Evolutionary conservation across 2,113 vertebrate genomes (phyloP).

Genomic region (Syrrhaptes paradoxus): DNA sequence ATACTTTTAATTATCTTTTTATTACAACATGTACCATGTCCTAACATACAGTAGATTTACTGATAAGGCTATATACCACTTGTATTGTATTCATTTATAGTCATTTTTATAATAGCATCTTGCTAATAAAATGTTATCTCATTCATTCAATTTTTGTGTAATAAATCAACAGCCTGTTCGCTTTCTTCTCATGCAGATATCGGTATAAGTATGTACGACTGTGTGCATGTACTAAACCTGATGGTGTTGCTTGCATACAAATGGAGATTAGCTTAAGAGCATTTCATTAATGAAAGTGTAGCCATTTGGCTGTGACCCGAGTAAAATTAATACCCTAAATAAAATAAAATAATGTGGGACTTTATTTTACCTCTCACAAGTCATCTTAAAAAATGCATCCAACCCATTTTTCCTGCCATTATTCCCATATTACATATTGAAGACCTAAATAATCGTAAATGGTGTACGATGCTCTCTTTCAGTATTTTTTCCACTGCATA

Average conservation of each 20-base stretch:
- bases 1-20: constrained; percentile 80
- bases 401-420: background rate
- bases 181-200: constrained; percentile 66
- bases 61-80: constrained; percentile 72
- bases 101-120: constrained; percentile 78
- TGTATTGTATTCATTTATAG: constrained; percentile 72
- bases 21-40: constrained; percentile 61
- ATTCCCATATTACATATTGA: background rate
- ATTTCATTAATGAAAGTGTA: constrained; percentile 75
- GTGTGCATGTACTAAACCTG: constrained; percentile 66
- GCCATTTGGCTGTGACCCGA: constrained; percentile 55
- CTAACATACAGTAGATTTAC: constrained; percentile 75
- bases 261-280: constrained; percentile 76
- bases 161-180: constrained; percentile 76
- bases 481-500: background rate
- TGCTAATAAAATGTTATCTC: constrained; percentile 82
- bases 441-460: constrained; percentile 23
- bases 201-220: constrained; percentile 30
- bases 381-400: constrained; percentile 21
- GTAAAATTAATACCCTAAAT: constrained; percentile 73
- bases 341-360: constrained; percentile 49
- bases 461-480: background rate
- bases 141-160: constrained; percentile 77
- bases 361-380: constrained; percentile 30
- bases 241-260: constrained; percentile 77